These are phyloP conservation scores for Liopterus haemorrhoidalis DNA, from an alignment of 2,888 invertebrate genomes.

Conservation along the genomic window DNA sequence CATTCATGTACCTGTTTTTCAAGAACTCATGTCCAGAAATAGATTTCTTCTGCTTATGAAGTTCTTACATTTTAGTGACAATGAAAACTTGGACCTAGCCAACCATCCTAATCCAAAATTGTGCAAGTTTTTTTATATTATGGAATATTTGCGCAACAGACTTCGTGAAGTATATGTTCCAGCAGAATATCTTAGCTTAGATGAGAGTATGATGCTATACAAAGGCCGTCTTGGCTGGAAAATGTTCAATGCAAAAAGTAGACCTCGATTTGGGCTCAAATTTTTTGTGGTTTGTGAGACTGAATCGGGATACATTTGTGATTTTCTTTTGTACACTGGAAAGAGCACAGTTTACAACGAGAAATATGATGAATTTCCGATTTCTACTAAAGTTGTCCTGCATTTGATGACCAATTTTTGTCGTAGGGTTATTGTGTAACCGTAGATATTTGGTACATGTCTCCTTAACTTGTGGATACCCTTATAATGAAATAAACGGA, in stretches of 20 bases:
- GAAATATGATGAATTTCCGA: slow-evolving; percentile 20
- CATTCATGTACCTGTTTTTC: no score
- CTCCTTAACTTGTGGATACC: slow-evolving; percentile 23
- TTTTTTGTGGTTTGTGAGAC: slow-evolving; percentile 31
- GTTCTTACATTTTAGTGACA: no score
- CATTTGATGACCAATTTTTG: slow-evolving; percentile 27
- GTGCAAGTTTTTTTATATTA: no score
- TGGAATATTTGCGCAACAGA: no score
- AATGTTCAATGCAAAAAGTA: slow-evolving; percentile 29
- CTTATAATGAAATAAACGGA: slow-evolving; percentile 25
- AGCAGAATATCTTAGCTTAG: no score
- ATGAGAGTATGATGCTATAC: slow-evolving; percentile 12
- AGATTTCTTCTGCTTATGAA: no score
- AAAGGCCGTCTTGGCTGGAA: slow-evolving; percentile 28
- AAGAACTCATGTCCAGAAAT: no score
- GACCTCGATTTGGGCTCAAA: slow-evolving; percentile 30
- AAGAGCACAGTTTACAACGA: slow-evolving; percentile 27
- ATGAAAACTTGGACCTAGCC: no score
- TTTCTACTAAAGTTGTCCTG: slow-evolving; percentile 28
- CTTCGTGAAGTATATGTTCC: no score
- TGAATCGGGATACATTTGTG: slow-evolving; percentile 26
- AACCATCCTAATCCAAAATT: no score
- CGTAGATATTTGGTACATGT: slow-evolving; percentile 30
- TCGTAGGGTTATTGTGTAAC: slow-evolving; percentile 30
- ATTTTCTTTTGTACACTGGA: slow-evolving; percentile 28